Evolutionary conservation across 2,797 vertebrate genomes (phyloP).

Genomic region (Eulemur coronatus): DNA sequence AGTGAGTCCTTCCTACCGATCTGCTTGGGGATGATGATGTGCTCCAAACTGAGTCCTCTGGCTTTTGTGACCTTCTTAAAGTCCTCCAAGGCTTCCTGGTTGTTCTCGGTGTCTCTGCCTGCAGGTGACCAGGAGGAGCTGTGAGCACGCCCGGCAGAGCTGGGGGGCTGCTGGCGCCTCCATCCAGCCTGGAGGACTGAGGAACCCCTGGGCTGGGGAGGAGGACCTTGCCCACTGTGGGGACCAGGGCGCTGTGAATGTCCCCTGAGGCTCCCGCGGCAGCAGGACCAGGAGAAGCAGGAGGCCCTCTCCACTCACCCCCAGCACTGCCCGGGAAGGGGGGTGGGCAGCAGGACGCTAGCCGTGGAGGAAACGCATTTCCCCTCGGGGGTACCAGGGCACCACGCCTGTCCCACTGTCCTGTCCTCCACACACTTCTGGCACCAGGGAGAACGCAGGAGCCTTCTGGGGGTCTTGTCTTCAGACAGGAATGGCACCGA

Average conservation of each 20-base stretch:
- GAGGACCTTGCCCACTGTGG: fast-evolving
- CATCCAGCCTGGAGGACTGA: not conserved
- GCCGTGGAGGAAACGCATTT: not conserved
- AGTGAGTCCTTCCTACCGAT: not conserved
- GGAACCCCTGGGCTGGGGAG: too few relatives aligned
- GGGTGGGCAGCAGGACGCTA: fast-evolving
- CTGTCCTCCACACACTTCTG: not conserved
- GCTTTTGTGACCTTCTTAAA: not conserved
- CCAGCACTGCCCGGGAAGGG: fast-evolving
- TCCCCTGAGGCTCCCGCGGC: fast-evolving
- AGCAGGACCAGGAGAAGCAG: fast-evolving
- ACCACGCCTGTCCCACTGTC: not conserved
- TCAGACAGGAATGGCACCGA: fast-evolving
- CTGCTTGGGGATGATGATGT: not conserved
- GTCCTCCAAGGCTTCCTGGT: not conserved
- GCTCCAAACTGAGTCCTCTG: not conserved
- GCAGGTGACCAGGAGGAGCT: not conserved
- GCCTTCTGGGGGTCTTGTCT: fast-evolving
- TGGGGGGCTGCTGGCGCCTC: fast-evolving
- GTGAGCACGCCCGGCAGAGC: fast-evolving
- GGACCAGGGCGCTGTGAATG: fast-evolving
- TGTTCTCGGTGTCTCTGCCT: not conserved
- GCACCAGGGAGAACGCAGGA: not conserved
- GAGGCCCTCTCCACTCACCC: not conserved
- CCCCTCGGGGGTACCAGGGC: not conserved